phyloP scores from a whole-genome alignment of 2,888 invertebrate species.

The Tiliacea citrago region DNA sequence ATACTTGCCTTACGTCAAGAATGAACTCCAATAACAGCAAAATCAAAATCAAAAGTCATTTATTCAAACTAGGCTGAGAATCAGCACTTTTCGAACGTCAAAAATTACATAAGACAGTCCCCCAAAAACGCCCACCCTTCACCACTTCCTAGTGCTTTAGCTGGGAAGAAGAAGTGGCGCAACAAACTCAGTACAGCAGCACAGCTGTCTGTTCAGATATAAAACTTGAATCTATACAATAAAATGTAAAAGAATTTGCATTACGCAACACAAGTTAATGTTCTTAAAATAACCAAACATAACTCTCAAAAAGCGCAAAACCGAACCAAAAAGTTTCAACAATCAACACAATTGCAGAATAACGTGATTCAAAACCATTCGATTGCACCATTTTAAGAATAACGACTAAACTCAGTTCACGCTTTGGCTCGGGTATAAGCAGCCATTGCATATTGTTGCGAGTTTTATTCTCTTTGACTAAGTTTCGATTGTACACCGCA shows the following conservation, averaged over 20 bases:
- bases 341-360: conserved; percentile 45
- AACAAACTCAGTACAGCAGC: too few species aligned
- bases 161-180: too few species aligned
- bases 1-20: background rate
- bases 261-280: too few species aligned
- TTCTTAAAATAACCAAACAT: background rate
- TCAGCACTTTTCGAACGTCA: too few species aligned
- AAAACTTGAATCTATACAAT: too few species aligned
- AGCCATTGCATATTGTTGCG: conserved; percentile 78
- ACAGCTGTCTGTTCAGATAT: too few species aligned
- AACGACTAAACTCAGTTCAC: conserved; percentile 57
- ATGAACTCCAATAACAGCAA: background rate
- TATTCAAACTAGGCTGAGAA: too few species aligned
- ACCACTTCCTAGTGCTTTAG: too few species aligned
- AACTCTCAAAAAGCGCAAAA: conserved; percentile 29
- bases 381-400: conserved; percentile 55
- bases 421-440: conserved; percentile 65
- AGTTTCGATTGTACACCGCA: conserved; percentile 84
- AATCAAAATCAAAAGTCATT: too few species aligned
- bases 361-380: conserved; percentile 57
- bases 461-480: conserved; percentile 79
- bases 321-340: conserved; percentile 37
- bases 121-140: too few species aligned
- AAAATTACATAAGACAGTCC: too few species aligned
- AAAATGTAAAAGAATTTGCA: too few species aligned